Conservation (phyloP, 2,888 invertebrate genomes). For the Dyspetes luteomarginatus region DNA sequence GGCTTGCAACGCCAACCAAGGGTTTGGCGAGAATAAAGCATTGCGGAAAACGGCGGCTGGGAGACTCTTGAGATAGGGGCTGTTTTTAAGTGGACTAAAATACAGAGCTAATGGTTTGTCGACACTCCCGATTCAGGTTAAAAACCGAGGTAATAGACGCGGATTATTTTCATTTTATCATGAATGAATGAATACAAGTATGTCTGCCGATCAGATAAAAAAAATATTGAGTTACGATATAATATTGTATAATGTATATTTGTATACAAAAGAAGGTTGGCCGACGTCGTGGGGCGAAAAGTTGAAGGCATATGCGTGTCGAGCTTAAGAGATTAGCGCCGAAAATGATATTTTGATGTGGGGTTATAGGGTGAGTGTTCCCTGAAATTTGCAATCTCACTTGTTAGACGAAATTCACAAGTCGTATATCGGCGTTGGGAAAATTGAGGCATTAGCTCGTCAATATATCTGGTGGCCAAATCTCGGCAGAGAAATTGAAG, state of each 20-base stretch:
- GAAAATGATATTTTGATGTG: constrained; percentile 55
- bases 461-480: constrained; percentile 61
- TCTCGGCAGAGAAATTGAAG: constrained; percentile 62
- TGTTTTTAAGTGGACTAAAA: constrained; percentile 64
- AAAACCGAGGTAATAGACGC: constrained; percentile 32
- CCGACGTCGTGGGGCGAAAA: constrained; percentile 16
- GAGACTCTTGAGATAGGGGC: constrained; percentile 75
- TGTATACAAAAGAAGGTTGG: constrained; percentile 36
- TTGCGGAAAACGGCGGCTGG: constrained; percentile 76
- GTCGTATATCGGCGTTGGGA: constrained; percentile 52
- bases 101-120: constrained; percentile 66
- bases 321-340: constrained; percentile 17
- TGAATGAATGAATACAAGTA: constrained; percentile 39
- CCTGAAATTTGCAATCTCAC: background rate
- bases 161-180: constrained; percentile 60
- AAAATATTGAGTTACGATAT: constrained; percentile 28
- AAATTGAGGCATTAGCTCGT: constrained; percentile 53
- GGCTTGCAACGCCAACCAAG: too few relatives aligned
- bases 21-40: constrained; percentile 74
- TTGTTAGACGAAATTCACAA: constrained; percentile 55
- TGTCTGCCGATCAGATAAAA: constrained; percentile 39
- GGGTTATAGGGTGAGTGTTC: constrained; percentile 50
- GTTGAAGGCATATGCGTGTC: constrained; percentile 14
- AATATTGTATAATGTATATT: constrained; percentile 33
- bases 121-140: constrained; percentile 43